A percentile compares a stretch with the other conserved stretches of the same genome.
Conservation (phyloP, 2,113 vertebrate species). For the Oncorhynchus kisutch region DNA sequence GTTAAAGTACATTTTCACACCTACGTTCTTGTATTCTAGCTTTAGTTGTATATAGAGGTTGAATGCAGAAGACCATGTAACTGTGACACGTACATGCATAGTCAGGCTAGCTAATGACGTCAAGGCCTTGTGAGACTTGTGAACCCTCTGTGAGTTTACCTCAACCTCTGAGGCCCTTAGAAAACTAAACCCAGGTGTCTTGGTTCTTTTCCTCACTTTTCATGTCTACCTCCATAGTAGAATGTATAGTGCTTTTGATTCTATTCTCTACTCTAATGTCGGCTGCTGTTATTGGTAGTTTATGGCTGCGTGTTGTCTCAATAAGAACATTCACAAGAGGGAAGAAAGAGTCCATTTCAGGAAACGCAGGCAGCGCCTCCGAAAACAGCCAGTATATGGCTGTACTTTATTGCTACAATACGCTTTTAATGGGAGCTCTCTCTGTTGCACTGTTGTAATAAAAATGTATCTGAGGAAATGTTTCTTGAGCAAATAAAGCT, state of each 20-base stretch:
- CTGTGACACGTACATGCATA: neutral
- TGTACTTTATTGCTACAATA: constrained; percentile 43
- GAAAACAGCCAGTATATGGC: constrained; percentile 40
- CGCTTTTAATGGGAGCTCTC: constrained; percentile 60
- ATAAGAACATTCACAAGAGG: constrained; percentile 37
- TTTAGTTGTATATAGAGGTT: neutral
- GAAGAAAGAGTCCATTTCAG: constrained; percentile 40
- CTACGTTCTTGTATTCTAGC: too few species aligned
- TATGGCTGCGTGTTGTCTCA: constrained; percentile 5
- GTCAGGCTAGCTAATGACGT: neutral
- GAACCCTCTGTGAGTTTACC: neutral
- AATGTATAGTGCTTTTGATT: neutral
- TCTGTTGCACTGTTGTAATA: constrained; percentile 41
- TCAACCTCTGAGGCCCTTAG: neutral
- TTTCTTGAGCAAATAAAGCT: constrained; percentile 61
- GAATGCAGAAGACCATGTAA: neutral
- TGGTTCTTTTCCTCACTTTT: neutral
- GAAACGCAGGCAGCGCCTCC: constrained; percentile 18
- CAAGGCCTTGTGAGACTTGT: neutral
- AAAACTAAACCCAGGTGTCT: neutral
- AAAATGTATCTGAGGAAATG: constrained; percentile 60
- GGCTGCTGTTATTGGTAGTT: neutral
- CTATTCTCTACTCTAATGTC: neutral
- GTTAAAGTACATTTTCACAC: neutral
- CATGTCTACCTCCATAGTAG: neutral